Evolutionary conservation across 2,888 invertebrate genomes (phyloP).

Genomic region (Junonia oenone): DNA sequence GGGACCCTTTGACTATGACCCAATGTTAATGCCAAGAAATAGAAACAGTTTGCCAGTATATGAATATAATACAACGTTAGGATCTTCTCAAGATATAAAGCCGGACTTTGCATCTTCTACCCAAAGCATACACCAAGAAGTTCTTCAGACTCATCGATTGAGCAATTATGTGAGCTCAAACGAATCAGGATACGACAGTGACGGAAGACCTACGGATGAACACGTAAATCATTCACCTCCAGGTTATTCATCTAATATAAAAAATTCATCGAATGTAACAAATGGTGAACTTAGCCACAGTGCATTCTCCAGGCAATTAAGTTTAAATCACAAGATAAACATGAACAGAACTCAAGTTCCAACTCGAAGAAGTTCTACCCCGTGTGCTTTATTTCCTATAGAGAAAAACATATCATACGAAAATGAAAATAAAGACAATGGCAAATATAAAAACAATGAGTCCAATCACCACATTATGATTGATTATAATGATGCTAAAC

Average conservation of each 20-base stretch:
- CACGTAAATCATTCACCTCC: conserved; percentile 77
- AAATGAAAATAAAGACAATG: conserved; percentile 47
- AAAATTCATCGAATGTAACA: conserved; percentile 46
- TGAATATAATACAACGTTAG: conserved; percentile 61
- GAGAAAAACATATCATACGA: conserved; percentile 56
- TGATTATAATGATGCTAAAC: conserved; percentile 62
- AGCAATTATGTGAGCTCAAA: conserved; percentile 89
- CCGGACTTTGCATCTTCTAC: conserved; percentile 63
- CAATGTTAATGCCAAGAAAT: conserved; percentile 71
- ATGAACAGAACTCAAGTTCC: conserved; percentile 63
- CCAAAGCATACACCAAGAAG: conserved; percentile 80
- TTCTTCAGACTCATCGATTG: conserved; percentile 81
- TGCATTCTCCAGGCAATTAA: conserved; percentile 63
- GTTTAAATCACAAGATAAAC: conserved; percentile 69
- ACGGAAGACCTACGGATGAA: conserved; percentile 81
- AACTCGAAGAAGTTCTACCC: conserved; percentile 67
- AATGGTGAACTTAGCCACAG: conserved; percentile 53
- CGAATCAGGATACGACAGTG: conserved; percentile 91
- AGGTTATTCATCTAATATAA: conserved; percentile 68
- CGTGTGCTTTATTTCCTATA: conserved; percentile 66
- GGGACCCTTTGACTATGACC: conserved; percentile 65
- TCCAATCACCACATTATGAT: conserved; percentile 34
- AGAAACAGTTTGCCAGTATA: conserved; percentile 74
- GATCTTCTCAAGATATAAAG: conserved; percentile 63
- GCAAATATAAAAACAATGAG: conserved; percentile 32